phyloP scores from a whole-genome alignment of 2,113 vertebrate genomes.

The Lethenteron camtschaticum region DNA sequence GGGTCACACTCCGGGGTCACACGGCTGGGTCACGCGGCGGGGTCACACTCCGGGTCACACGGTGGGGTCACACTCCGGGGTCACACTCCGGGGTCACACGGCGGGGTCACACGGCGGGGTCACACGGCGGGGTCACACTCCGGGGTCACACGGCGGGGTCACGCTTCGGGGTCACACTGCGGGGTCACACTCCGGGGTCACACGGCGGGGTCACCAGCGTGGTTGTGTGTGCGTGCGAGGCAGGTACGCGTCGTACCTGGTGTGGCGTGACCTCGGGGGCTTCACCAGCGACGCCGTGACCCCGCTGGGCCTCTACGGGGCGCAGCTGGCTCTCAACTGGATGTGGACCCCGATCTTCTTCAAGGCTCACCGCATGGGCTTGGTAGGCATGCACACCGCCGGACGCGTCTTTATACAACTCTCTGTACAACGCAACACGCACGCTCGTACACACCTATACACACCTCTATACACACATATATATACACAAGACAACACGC shows the following conservation, averaged over 20 bases:
- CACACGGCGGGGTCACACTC: no score
- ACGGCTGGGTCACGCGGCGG: no score
- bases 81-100: no score
- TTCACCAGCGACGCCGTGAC: conserved; percentile 31
- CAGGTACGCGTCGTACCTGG: conserved; percentile 61
- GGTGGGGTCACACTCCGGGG: no score
- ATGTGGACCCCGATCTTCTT: conserved; percentile 50
- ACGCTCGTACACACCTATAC: background rate
- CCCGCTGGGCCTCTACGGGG: conserved; percentile 48
- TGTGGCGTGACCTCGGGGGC: conserved; percentile 58
- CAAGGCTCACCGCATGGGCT: conserved; percentile 30
- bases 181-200: background rate
- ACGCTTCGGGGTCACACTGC: background rate
- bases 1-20: no score
- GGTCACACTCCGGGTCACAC: no score
- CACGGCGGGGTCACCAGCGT: background rate
- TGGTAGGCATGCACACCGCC: conserved; percentile 20
- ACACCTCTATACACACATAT: background rate
- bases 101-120: no score
- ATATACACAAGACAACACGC: background rate
- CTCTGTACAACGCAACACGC: background rate
- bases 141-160: background rate
- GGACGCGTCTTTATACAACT: background rate
- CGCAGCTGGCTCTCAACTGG: conserved; percentile 58
- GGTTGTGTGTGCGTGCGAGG: background rate